These are phyloP conservation scores for Cyanoliseus patagonus DNA, from an alignment of 2,113 vertebrate genomes.

Conservation along the genomic window DNA sequence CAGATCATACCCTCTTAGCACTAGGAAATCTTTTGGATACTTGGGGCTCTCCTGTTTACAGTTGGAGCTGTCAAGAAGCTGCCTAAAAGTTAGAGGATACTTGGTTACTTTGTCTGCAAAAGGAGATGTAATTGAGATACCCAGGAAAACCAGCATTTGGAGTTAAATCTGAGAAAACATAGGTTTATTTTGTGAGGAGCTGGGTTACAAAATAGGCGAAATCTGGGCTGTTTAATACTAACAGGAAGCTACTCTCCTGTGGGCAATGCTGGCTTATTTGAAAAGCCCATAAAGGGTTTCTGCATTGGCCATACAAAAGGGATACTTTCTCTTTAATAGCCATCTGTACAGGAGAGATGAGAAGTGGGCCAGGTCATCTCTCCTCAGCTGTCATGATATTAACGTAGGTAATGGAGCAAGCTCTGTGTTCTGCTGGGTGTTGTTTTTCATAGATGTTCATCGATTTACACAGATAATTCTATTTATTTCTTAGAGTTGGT, in stretches of 20 bases:
- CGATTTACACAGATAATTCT: conserved; percentile 97
- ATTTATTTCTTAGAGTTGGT: conserved; percentile 94
- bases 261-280: conserved; percentile 85
- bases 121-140: background rate
- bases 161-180: conserved; percentile 64
- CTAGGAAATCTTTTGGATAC: background rate
- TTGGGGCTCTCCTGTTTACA: background rate
- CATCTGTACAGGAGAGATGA: conserved; percentile 99
- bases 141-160: conserved; percentile 40
- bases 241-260: conserved; percentile 82
- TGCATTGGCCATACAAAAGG: conserved; percentile 89
- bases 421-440: conserved; percentile 92
- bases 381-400: conserved; percentile 99
- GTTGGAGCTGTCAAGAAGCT: background rate
- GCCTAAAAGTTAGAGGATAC: conserved; percentile 6
- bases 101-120: conserved; percentile 36
- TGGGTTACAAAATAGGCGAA: conserved; percentile 72
- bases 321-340: conserved; percentile 99
- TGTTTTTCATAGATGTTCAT: conserved; percentile 96
- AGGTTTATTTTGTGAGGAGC: conserved; percentile 74
- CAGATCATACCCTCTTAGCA: background rate
- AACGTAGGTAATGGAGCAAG: conserved; percentile 99
- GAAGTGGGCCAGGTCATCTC: conserved; percentile 96
- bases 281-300: conserved; percentile 88
- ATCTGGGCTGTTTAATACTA: conserved; percentile 81